Evolutionary conservation across 2,113 vertebrate species (phyloP), one percentile per base, ranked within the genome.

Genomic region (Oceanodroma tethys): DNA sequence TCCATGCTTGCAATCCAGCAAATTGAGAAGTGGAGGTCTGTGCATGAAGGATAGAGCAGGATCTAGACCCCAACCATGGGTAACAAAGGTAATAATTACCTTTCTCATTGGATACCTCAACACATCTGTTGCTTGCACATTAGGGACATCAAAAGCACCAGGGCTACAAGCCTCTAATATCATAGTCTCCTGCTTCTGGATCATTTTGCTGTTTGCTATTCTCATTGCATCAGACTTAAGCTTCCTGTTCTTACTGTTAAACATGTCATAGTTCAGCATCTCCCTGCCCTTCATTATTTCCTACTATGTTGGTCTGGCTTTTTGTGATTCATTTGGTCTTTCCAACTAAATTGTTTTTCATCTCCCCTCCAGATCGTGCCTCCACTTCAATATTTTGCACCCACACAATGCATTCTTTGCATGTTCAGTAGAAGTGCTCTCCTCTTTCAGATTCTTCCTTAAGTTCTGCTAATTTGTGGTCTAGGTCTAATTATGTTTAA

Each of bases 401-500:
- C 78, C 88, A 87, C 86, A 47, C 40, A 74, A 27, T 36, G 13
- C 45, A 67, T 88, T 91, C 75, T 86, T 88, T 43, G 25, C 81
- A 52, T 16, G 12, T 88, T 88, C 40, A 79, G 40, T 91, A 27
- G 43, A 86, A 73, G 62, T 8, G 10, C 27, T 86, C 32, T 60
- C 36, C 48, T 79, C 43, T 83, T 93, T 79, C 82, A 86, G 13
- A 52, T 55, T 30, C 62, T 79, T 66, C 36, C 40, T n/a, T 68
- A 86, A 83, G 6, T 75, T 74, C 30, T 75, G 38, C 34, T 88
- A 38, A 47, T 92, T 86, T 94, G 83, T 95, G 86, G 91, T 81
- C 48, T 89, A 78, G 62, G 32, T 84, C 72, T 92, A 83, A 96
- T 93, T 89, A 93, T 48, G 38, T 93, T 70, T 85, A 91, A 93